A percentile compares a stretch with the other conserved stretches of the same genome.
These are phyloP conservation scores for Crossaster papposus DNA, from an alignment of 53 echinoderm and acorn worm genomes.

Conservation along the genomic window DNA sequence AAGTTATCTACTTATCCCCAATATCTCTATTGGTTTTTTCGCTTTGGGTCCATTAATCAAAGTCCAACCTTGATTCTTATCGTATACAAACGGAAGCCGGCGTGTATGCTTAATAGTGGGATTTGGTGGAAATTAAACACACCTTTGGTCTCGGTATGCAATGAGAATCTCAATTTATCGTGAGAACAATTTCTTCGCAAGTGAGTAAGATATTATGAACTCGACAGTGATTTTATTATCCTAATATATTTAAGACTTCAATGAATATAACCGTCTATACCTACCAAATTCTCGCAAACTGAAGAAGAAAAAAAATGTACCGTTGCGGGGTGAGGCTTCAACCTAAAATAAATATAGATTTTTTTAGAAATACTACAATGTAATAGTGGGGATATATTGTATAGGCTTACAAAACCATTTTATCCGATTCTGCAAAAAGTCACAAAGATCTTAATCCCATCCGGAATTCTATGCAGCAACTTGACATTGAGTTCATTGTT, in stretches of 20 bases:
- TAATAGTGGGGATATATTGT: not conserved
- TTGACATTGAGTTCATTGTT: not conserved
- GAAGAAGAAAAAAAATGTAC: not conserved
- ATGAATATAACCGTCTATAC: not conserved
- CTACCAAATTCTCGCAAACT: not conserved
- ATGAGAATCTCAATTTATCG: too few species aligned
- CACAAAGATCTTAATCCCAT: not conserved
- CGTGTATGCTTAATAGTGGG: not conserved
- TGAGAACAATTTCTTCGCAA: too few species aligned
- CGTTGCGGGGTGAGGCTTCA: not conserved
- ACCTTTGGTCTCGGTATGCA: too few species aligned
- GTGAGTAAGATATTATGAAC: too few species aligned
- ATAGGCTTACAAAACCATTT: not conserved
- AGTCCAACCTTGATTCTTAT: slow-evolving; percentile 39
- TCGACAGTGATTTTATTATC: not conserved
- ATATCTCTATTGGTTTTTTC: slow-evolving; percentile 32
- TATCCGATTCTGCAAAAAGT: too few species aligned
- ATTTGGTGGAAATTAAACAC: not conserved
- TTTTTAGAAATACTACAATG: not conserved
- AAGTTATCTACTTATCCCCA: not conserved
- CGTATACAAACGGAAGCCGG: slow-evolving; percentile 22
- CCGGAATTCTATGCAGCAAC: not conserved
- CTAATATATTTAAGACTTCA: not conserved
- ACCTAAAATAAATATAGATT: too few species aligned
- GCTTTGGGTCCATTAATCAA: slow-evolving; percentile 26